Evolutionary conservation across 2,797 vertebrate species (phyloP), one percentile per base, ranked within the genome.

Genomic region (Scolopax bukidnonensis): DNA sequence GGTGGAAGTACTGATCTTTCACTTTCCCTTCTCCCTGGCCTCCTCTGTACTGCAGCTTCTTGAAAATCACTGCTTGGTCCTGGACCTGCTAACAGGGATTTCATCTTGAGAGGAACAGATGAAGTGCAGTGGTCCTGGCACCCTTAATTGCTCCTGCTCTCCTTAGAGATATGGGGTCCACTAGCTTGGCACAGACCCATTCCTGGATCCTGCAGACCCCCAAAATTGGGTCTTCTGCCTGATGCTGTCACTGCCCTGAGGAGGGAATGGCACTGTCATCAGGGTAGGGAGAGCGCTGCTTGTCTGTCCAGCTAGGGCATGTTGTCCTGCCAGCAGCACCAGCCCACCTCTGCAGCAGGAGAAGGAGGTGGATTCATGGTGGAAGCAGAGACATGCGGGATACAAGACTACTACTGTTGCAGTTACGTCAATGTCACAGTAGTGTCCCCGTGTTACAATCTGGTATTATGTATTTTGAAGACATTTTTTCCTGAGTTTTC

Each of bases 401-500:
- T 67, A 54, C 36, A 38, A 18, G 19, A 48, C 38, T 65, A 24
- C 30, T 60, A 24, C 41, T 16, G 70, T 6, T 36, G 19, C 36
- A 82, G n/a, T 56, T n/a, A 67, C 13, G 38, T 83, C 63, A 32
- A 5, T 28, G 15, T 27, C 67, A 56, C 17, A 25, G 17, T 24
- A n/a, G 12, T 9, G 8, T 47, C 19, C 10, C 19, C 23, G 32
- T 57, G 30, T 79, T 79, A 15, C 9, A 51, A 23, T 28, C 43
- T 32, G 24, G 7, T 65, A 51, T 18, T 1, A 1, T 14, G 10
- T 51, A 48, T 38, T 92, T 53, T 28, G 48, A 63, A 81, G 48
- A 59, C 19, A 13, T 65, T 86, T 94, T 96, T 60, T 81, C 73
- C 61, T 74, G 59, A 36, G 36, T 78, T 96, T 90, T 93, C 90